Conservation (phyloP, 2,113 vertebrate genomes). For the Camelus bactrianus region DNA sequence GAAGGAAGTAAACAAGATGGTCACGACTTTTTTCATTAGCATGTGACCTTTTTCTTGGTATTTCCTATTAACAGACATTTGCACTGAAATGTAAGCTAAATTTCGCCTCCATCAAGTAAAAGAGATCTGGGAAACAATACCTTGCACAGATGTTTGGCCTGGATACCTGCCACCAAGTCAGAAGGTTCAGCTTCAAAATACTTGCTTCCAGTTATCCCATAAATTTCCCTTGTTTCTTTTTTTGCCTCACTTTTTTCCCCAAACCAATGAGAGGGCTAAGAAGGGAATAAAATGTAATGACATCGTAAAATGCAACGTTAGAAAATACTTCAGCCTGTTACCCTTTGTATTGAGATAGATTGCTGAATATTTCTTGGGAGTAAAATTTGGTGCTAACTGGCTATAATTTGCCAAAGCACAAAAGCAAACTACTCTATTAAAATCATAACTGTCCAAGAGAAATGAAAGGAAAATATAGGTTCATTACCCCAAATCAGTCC, state of each 20-base stretch:
- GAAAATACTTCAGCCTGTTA: not conserved
- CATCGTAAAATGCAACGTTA: not conserved
- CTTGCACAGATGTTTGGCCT: constrained; percentile 95
- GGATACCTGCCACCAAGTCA: constrained; percentile 92
- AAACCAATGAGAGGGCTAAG: constrained; percentile 95
- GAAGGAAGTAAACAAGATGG: not conserved
- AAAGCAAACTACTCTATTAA: not conserved
- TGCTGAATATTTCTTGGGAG: not conserved
- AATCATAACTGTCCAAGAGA: not conserved
- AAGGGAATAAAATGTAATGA: not conserved
- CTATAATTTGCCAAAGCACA: not conserved
- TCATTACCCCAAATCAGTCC: not conserved
- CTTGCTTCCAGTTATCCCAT: constrained; percentile 91
- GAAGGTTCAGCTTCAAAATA: constrained; percentile 95
- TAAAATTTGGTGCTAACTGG: not conserved
- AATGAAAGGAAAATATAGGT: not conserved
- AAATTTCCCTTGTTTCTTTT: constrained; percentile 90
- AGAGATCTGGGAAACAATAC: constrained; percentile 77
- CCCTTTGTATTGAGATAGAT: not conserved
- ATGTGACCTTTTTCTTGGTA: not conserved
- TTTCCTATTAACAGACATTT: not conserved
- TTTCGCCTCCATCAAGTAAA: not conserved
- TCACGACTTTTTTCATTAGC: not conserved
- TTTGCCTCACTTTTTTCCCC: constrained; percentile 87
- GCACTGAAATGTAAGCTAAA: not conserved